A percentile compares a stretch with the other conserved stretches of the same genome.
phyloP scores from a whole-genome alignment of 2,888 invertebrate genomes.

The Cheiracanthium punctorium region DNA sequence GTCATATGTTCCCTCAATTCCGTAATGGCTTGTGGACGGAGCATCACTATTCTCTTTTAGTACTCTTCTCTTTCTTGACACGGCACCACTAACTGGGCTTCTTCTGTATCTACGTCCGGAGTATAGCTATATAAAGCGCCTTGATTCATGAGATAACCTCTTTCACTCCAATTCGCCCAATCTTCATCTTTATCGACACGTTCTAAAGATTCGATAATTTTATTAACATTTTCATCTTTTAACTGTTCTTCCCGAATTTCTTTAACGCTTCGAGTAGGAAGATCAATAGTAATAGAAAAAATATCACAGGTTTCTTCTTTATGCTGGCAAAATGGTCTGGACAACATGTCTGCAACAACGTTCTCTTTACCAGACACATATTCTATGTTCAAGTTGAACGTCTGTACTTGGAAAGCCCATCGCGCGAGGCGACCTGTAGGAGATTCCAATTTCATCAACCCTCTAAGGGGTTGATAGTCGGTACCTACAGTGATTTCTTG shows the following conservation, averaged over 20 bases:
- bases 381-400: constrained; percentile 9
- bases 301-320: not conserved
- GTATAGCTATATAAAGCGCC: constrained; percentile 20
- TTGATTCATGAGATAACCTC: not conserved
- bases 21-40: constrained; percentile 54
- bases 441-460: constrained; percentile 14
- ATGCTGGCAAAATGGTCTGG: not conserved
- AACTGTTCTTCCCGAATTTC: constrained; percentile 12
- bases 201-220: constrained; percentile 50
- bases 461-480: constrained; percentile 27
- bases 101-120: not conserved
- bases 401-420: constrained; percentile 18
- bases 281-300: not conserved
- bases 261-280: not conserved
- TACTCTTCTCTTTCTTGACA: not conserved
- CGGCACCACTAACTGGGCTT: constrained; percentile 20
- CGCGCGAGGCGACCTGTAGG: constrained; percentile 12
- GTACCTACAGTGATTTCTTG: not conserved
- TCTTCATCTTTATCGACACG: constrained; percentile 34
- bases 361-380: constrained; percentile 8
- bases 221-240: constrained; percentile 8
- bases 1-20: constrained; percentile 28
- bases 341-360: constrained; percentile 32
- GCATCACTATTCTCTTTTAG: constrained; percentile 62
- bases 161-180: not conserved